Evolutionary conservation across 30 jellyfish, hydroid and myxozoan genomes (phyloP).

Genomic region (Pseudorhiza aurosa): DNA sequence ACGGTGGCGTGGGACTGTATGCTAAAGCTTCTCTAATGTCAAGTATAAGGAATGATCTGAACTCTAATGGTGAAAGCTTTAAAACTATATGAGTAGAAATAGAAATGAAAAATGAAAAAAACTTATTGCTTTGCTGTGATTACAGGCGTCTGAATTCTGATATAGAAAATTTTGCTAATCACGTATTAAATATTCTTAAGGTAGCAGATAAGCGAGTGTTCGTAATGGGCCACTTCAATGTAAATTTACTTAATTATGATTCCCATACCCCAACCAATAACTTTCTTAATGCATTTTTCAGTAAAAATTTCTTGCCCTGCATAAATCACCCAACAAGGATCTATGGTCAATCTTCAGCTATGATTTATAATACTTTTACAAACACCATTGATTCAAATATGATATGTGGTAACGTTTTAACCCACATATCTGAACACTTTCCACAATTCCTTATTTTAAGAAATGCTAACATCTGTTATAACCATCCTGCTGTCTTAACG

Average conservation of each 20-base stretch:
- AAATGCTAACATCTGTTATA: constrained; percentile 31
- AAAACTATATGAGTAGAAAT: constrained; percentile 4
- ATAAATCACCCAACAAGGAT: constrained; percentile 48
- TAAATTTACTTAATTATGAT: constrained; percentile 10
- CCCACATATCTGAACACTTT: constrained; percentile 19
- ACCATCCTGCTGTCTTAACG: constrained; percentile 1
- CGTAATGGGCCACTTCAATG: constrained; percentile 13
- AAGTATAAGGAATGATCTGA: constrained; percentile 15
- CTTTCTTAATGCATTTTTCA: constrained; percentile 16
- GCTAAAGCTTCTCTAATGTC: constrained; percentile 8
- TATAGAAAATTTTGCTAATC: constrained; percentile 22
- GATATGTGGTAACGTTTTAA: constrained; percentile 12
- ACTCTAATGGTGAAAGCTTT: neutral
- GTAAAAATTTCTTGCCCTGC: constrained; percentile 5
- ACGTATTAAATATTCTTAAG: neutral
- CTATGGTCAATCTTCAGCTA: constrained; percentile 23
- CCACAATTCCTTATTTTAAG: constrained; percentile 45
- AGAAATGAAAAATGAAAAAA: constrained; percentile 4
- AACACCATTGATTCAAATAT: constrained; percentile 13
- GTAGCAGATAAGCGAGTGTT: constrained; percentile 9
- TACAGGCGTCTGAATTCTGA: constrained; percentile 45
- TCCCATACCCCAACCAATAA: constrained; percentile 30
- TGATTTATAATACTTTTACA: constrained; percentile 29
- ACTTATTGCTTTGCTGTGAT: constrained; percentile 12
- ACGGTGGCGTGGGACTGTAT: constrained; percentile 33